Evolutionary conservation across 1,140 invertebrate species (phyloP).

Genomic region (Melipona quadrifasciata): DNA sequence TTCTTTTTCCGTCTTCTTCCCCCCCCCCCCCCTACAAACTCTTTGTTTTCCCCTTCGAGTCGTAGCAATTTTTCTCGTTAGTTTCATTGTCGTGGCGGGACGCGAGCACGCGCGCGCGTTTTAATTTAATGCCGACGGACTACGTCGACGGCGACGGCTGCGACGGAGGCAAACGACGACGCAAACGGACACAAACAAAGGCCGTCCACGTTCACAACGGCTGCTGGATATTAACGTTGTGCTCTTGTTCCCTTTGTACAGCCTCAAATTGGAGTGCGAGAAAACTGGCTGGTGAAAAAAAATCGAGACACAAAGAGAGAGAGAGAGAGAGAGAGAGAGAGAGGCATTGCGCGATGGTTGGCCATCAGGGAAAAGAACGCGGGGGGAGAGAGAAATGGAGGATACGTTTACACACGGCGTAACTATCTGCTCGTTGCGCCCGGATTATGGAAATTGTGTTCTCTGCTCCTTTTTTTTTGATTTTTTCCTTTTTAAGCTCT

Average conservation of each 20-base stretch:
- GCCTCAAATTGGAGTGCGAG: constrained; percentile 95
- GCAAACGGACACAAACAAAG: constrained; percentile 42
- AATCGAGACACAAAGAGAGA: constrained; percentile 97
- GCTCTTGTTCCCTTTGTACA: constrained; percentile 81
- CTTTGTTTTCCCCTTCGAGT: constrained; percentile 11
- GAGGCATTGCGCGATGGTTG: constrained; percentile 99
- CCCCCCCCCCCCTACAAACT: neutral
- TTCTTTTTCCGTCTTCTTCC: neutral
- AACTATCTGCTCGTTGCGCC: constrained; percentile 16
- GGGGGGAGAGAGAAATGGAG: neutral
- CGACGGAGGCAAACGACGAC: neutral
- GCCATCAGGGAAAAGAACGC: constrained; percentile 64
- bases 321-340: too few species aligned
- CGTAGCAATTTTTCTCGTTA: constrained; percentile 23
- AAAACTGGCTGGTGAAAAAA: constrained; percentile 97
- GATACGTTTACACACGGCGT: constrained; percentile 55
- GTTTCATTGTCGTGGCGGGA: constrained; percentile 10
- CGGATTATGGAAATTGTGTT: constrained; percentile 32
- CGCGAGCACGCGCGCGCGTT: constrained; percentile 1
- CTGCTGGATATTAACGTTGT: constrained; percentile 72
- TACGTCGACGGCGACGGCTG: neutral
- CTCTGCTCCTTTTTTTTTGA: neutral
- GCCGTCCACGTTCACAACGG: constrained; percentile 42
- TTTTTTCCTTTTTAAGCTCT: neutral
- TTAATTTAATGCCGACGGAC: constrained; percentile 32